These are phyloP conservation scores for Crossaster papposus DNA, from an alignment of 53 echinoderm and acorn worm species.

Conservation along the genomic window DNA sequence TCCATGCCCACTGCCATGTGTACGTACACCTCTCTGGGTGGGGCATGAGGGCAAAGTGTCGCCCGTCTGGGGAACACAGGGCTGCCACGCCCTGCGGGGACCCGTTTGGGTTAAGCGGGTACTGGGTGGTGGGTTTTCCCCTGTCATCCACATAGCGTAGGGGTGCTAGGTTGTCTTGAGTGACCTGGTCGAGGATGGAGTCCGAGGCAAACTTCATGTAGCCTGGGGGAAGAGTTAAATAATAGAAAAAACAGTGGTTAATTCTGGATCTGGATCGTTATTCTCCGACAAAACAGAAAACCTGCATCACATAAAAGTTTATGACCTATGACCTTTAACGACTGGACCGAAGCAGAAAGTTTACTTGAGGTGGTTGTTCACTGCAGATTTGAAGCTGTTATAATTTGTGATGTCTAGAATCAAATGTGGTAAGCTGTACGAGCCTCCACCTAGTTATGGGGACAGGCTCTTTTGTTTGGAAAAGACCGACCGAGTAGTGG, in stretches of 20 bases:
- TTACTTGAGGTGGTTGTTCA: too few relatives aligned
- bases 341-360: too few relatives aligned
- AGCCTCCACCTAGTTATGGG: too few relatives aligned
- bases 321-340: too few relatives aligned
- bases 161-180: conserved; percentile 66
- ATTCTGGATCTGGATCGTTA: background rate
- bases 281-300: too few relatives aligned
- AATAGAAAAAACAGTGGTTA: background rate
- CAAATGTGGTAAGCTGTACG: too few relatives aligned
- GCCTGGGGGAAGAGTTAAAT: conserved; percentile 56
- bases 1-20: conserved; percentile 99
- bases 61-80: conserved; percentile 88
- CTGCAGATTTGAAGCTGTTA: too few relatives aligned
- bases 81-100: conserved; percentile 91
- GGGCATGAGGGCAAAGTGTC: conserved; percentile 96
- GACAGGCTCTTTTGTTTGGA: too few relatives aligned
- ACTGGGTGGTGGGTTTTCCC: conserved; percentile 82
- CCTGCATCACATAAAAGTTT: too few relatives aligned
- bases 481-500: too few relatives aligned
- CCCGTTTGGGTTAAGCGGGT: conserved; percentile 97
- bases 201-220: conserved; percentile 89
- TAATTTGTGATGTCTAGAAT: too few relatives aligned
- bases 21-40: conserved; percentile 93
- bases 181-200: conserved; percentile 54
- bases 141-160: conserved; percentile 85